phyloP scores from a whole-genome alignment of 2,888 invertebrate genomes.

The Lepidochrysops patricia region DNA sequence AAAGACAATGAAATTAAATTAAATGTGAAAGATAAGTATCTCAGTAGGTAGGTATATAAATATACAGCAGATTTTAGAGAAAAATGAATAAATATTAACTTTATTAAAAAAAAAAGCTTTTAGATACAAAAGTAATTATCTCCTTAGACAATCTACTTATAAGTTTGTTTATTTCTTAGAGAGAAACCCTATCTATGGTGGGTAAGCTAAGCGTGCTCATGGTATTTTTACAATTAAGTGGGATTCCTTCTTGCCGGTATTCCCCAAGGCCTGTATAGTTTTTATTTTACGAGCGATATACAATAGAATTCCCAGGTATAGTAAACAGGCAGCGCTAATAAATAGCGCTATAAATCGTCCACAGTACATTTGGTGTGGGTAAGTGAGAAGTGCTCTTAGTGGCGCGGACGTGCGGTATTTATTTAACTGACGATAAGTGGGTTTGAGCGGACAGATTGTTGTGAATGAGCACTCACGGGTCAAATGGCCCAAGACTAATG shows the following conservation, averaged over 20 bases:
- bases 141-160: too few species aligned
- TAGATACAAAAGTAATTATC: too few species aligned
- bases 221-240: too few species aligned
- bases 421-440: constrained; percentile 58
- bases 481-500: constrained; percentile 68
- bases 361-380: constrained; percentile 49
- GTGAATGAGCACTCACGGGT: constrained; percentile 53
- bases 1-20: too few species aligned
- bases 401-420: constrained; percentile 67
- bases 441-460: constrained; percentile 34
- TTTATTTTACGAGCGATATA: not conserved
- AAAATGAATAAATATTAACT: too few species aligned
- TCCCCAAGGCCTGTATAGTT: not conserved
- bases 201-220: too few species aligned
- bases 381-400: constrained; percentile 68
- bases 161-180: too few species aligned
- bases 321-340: constrained; percentile 35
- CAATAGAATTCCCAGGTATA: not conserved
- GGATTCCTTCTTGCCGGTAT: not conserved
- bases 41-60: too few species aligned
- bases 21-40: too few species aligned
- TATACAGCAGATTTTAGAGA: too few species aligned
- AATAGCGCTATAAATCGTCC: constrained; percentile 35
- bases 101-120: too few species aligned
- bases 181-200: too few species aligned